Evolutionary conservation across 1,140 invertebrate genomes (phyloP).

Genomic region (Macrocentrus cingulum): DNA sequence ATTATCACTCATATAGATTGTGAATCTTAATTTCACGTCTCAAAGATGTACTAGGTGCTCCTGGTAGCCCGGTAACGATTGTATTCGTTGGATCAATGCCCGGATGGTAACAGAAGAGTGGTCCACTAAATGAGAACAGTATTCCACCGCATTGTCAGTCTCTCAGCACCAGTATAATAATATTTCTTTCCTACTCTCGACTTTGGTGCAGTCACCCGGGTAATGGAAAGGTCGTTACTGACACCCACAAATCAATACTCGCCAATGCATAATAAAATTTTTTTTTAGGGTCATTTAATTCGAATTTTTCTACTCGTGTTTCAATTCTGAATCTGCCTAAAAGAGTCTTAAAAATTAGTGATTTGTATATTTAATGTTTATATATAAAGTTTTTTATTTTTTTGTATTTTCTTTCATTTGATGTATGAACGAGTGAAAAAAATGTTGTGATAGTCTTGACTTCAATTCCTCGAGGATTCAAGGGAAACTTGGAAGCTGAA

Average conservation of each 20-base stretch:
- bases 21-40: too few relatives aligned
- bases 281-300: too few relatives aligned
- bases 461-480: neutral
- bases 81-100: conserved; percentile 45
- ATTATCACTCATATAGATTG: too few relatives aligned
- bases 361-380: too few relatives aligned
- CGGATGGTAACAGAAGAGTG: conserved; percentile 43
- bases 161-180: neutral
- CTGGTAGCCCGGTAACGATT: conserved; percentile 30
- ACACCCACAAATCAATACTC: neutral
- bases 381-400: too few relatives aligned
- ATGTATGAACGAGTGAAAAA: too few relatives aligned
- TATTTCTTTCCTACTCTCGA: neutral
- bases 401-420: neutral
- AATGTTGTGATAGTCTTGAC: too few relatives aligned
- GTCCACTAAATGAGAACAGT: conserved; percentile 32
- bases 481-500: neutral
- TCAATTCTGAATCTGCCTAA: too few relatives aligned
- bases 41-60: neutral
- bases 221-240: neutral
- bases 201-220: neutral
- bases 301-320: too few relatives aligned
- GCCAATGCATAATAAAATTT: too few relatives aligned
- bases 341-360: too few relatives aligned
- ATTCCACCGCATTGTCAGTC: neutral